A percentile compares a stretch with the other conserved stretches of the same genome.
Evolutionary conservation across 2,113 vertebrate species (phyloP).

Genomic region (Parus major): DNA sequence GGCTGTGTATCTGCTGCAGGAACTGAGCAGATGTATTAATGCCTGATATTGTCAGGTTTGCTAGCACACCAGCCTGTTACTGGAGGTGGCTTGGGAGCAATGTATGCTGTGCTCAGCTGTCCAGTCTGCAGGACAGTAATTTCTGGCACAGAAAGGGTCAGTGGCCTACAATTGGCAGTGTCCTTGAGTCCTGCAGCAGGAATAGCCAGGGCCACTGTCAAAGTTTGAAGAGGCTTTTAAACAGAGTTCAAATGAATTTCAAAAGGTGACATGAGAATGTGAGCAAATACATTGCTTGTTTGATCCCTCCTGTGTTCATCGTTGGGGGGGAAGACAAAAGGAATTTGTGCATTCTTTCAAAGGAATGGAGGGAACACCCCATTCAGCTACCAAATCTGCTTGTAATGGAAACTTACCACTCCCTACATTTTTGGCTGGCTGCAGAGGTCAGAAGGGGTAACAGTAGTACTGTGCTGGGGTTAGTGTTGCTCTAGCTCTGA

Average conservation of each 20-base stretch:
- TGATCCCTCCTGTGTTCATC: not conserved
- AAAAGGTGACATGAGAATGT: not conserved
- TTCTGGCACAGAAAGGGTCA: not conserved
- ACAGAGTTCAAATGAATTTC: not conserved
- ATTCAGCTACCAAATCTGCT: not conserved
- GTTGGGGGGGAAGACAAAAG: not conserved
- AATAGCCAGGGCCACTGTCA: not conserved
- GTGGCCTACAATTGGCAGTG: not conserved
- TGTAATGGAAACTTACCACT: not conserved
- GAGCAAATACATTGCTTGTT: not conserved
- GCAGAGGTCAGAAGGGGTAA: constrained; percentile 19
- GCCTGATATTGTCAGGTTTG: not conserved
- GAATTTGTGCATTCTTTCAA: constrained; percentile 8
- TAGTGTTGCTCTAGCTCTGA: not conserved
- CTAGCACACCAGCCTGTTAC: not conserved
- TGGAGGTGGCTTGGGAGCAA: not conserved
- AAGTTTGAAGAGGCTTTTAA: not conserved
- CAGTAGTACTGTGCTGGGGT: not conserved
- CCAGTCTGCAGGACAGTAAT: not conserved
- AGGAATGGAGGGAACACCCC: constrained; percentile 12
- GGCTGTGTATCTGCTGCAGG: not conserved
- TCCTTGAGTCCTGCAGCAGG: not conserved
- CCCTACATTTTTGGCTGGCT: constrained; percentile 48
- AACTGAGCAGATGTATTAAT: not conserved
- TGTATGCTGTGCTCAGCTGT: not conserved